Percentiles rank a stretch among this genome's conserved stretches.
Evolutionary conservation across 2,797 vertebrate genomes (phyloP).

Genomic region (Uromys caudimaculatus): DNA sequence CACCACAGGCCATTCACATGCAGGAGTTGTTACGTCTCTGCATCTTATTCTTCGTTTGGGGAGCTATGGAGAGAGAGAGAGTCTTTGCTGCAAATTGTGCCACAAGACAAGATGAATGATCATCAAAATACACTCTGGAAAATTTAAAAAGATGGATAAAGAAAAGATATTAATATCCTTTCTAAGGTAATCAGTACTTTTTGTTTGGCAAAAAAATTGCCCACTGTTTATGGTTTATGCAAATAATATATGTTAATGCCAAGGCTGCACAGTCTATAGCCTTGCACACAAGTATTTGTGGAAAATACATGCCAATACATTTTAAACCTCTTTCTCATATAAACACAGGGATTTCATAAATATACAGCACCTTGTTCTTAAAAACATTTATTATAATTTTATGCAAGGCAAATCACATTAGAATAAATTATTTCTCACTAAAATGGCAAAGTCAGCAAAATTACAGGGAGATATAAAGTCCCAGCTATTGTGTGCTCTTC

Average conservation of each 20-base stretch:
- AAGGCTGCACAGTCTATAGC: conserved; percentile 64
- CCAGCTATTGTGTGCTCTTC: conserved; percentile 20
- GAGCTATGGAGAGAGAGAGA: conserved; percentile 38
- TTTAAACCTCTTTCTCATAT: conserved; percentile 68
- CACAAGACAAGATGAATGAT: conserved; percentile 73
- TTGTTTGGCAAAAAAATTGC: conserved; percentile 84
- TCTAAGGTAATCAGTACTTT: conserved; percentile 81
- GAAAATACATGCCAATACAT: conserved; percentile 74
- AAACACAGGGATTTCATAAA: conserved; percentile 80
- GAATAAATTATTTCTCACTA: conserved; percentile 79
- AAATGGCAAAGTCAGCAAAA: conserved; percentile 80
- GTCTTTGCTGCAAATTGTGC: conserved; percentile 44
- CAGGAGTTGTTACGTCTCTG: neutral
- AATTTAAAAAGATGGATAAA: conserved; percentile 75
- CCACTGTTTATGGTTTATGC: conserved; percentile 80
- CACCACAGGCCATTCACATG: neutral
- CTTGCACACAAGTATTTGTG: conserved; percentile 64
- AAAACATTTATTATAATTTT: conserved; percentile 84
- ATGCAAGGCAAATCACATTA: conserved; percentile 82
- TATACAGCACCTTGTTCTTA: conserved; percentile 79
- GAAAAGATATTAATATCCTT: conserved; percentile 81
- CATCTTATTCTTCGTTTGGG: conserved; percentile 38
- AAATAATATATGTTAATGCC: conserved; percentile 77
- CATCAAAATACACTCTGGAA: conserved; percentile 76
- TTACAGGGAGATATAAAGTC: conserved; percentile 45